phyloP scores from a whole-genome alignment of 2,797 vertebrate genomes.

The Iguana delicatissima region DNA sequence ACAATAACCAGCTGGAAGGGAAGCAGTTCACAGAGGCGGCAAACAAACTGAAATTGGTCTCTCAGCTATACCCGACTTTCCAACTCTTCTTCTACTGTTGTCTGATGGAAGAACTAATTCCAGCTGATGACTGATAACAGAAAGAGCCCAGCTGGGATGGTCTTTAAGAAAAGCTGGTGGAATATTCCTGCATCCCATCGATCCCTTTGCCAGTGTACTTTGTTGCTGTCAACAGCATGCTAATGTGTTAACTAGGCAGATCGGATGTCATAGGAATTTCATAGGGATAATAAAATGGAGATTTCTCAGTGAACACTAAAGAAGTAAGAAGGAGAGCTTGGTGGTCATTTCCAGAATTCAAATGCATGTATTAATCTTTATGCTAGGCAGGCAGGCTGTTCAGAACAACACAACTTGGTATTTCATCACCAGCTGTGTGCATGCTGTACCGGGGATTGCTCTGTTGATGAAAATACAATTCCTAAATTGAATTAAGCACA shows the following conservation, averaged over 20 bases:
- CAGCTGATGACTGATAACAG: not conserved
- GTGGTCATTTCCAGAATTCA: not conserved
- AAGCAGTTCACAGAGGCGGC: not conserved
- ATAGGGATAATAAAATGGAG: not conserved
- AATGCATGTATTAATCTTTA: conserved; percentile 6
- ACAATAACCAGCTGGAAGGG: not conserved
- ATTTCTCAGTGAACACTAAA: not conserved
- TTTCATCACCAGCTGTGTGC: conserved; percentile 22
- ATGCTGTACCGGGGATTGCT: conserved; percentile 18
- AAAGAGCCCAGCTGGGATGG: not conserved
- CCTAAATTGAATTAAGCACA: conserved; percentile 62
- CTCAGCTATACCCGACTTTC: not conserved
- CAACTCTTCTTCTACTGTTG: not conserved
- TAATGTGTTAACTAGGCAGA: not conserved
- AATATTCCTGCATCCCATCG: not conserved
- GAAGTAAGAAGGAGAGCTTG: accelerated
- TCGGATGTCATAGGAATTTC: not conserved
- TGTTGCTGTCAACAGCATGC: not conserved
- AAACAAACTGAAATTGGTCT: not conserved
- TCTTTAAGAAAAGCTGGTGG: not conserved
- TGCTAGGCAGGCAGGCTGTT: not conserved
- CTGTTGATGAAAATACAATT: conserved; percentile 55
- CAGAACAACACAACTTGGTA: not conserved
- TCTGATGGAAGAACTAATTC: not conserved
- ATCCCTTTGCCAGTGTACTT: not conserved